Evolutionary conservation across 2,797 vertebrate species (phyloP).

Genomic region (Ptychadena robeensis): DNA sequence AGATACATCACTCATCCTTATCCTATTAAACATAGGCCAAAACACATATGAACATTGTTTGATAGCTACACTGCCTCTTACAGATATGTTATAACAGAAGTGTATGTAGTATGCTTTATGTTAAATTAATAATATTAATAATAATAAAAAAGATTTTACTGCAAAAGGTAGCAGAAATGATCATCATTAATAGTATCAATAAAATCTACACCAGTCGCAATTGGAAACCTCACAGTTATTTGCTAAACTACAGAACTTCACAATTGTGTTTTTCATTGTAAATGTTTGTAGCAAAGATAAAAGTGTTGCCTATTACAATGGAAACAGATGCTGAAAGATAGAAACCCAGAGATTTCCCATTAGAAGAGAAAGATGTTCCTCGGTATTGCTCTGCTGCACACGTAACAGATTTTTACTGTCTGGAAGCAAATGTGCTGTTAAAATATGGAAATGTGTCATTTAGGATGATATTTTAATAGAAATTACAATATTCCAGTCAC

Average conservation of each 20-base stretch:
- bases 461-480: slow-evolving; percentile 28
- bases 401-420: neutral
- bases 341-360: slow-evolving; percentile 15
- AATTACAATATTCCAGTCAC: slow-evolving; percentile 4
- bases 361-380: slow-evolving; percentile 5
- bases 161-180: neutral
- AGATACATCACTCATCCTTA: too few species aligned
- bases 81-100: too few species aligned
- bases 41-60: too few species aligned
- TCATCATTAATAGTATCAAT: neutral
- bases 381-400: slow-evolving; percentile 16
- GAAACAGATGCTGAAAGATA: slow-evolving; percentile 28
- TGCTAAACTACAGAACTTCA: neutral
- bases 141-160: neutral
- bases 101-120: too few species aligned
- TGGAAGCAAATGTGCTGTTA: slow-evolving; percentile 19
- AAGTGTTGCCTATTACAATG: slow-evolving; percentile 10
- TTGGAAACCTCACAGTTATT: neutral
- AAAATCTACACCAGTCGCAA: neutral
- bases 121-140: too few species aligned
- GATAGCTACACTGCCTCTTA: too few species aligned
- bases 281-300: slow-evolving; percentile 17
- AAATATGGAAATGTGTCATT: slow-evolving; percentile 43
- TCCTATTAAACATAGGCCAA: too few species aligned
- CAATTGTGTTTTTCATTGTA: neutral